Evolutionary conservation across 2,113 vertebrate genomes (phyloP), one percentile per base, ranked within the genome.

Genomic region (Potamarius usumacintae): DNA sequence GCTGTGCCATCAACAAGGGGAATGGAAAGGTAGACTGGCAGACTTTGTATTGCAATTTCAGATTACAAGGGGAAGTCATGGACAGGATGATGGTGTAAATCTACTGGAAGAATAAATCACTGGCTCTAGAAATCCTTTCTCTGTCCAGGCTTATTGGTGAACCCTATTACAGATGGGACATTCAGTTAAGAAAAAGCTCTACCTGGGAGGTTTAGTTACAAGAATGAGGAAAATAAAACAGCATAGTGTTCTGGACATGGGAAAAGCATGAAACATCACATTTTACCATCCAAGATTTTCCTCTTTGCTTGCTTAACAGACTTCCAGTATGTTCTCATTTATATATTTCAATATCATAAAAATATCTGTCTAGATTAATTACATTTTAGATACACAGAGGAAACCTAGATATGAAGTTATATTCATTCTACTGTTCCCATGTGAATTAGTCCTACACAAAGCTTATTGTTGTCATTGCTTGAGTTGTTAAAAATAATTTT

Each of bases 1-100:
- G 84, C 87, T 84, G 85, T 74, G 65, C 74, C 50, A 63, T 42
- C 80, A 85, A 74, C 20, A 34, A 86, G 18, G 55, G 20, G 60
- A 77, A 86, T 14, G 57, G 81, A 88, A 86, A 63, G 42, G n/a
- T 50, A 76, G 78, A 82, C 67, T 63, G 69, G 18, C 79, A 83
- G 48, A 60, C 50, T 88, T 71, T 55, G 9, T 60, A 80, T 27
- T 27, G 62, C 94, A 94, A 93, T 94, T 88, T 92, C 89, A 85
- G 82, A 94, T 92, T 92, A 94, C 91, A 91, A 53, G 80, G 74
- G 84, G 85, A 91, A 90, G 91, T 90, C 85, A 58, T 77, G 78
- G 84, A 91, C 0, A 50, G 86, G 89, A 92, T 91, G 86, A 90
- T 90, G 85, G 84, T 92, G 90, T 93, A 94, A 93, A 93, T 91